A percentile compares a stretch with the other conserved stretches of the same genome.
Conservation (phyloP, 2,888 invertebrate genomes). For the Hyposoter didymator region DNA sequence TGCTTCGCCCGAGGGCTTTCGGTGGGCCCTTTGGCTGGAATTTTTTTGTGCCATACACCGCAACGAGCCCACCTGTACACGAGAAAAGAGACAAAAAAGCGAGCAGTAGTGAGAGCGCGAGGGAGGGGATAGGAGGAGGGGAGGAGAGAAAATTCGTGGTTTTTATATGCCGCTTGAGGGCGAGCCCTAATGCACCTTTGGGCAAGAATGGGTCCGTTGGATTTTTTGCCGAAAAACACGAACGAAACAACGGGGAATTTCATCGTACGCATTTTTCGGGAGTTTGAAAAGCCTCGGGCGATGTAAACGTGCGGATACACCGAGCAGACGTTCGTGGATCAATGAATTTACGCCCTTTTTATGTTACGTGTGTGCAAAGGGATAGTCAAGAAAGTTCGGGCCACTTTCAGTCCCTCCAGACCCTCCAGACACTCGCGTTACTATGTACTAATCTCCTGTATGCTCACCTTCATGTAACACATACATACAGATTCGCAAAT, state of each 20-base stretch:
- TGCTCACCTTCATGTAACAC: not conserved
- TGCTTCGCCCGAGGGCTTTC: slow-evolving; percentile 34
- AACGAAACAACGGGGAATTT: slow-evolving; percentile 44
- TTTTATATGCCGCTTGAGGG: slow-evolving; percentile 47
- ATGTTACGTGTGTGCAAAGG: not conserved
- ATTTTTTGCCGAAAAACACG: slow-evolving; percentile 47
- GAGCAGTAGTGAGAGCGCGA: not conserved
- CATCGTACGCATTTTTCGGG: slow-evolving; percentile 40
- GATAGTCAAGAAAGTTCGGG: slow-evolving; percentile 1
- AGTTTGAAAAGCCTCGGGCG: slow-evolving; percentile 44
- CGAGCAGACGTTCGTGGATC: not conserved
- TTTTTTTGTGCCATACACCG: slow-evolving; percentile 66
- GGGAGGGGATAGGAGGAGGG: not conserved
- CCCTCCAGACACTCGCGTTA: slow-evolving; percentile 41
- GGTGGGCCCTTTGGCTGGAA: slow-evolving; percentile 61
- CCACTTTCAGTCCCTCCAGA: slow-evolving; percentile 38
- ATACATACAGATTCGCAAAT: slow-evolving; percentile 74
- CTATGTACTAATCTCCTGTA: slow-evolving; percentile 39
- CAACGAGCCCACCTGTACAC: slow-evolving; percentile 58
- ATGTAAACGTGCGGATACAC: not conserved
- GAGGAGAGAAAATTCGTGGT: slow-evolving; percentile 24
- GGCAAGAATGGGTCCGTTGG: slow-evolving; percentile 35
- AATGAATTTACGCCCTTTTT: slow-evolving; percentile 18
- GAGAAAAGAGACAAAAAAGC: slow-evolving; percentile 10
- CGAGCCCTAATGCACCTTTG: slow-evolving; percentile 55